Base-by-base conservation (phyloP, 2,797 vertebrate genomes). In the Sebastes umbrosus region DNA sequence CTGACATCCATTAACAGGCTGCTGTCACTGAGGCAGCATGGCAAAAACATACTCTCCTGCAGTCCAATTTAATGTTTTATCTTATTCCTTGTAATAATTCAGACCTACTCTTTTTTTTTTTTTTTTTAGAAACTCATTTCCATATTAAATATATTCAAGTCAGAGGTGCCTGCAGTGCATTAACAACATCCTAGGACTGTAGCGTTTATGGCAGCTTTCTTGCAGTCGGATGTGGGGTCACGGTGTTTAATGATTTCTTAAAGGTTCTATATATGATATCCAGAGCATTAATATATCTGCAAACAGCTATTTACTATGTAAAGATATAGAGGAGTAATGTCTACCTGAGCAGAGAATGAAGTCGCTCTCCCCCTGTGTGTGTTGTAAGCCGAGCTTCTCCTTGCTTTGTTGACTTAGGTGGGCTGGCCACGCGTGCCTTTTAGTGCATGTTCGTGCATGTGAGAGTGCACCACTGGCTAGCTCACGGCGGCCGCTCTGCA, bases 1-100 rank as follows among this genome's bases (percentile, higher is more conserved):
- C 73, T 57, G 76, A 57, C 63, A 75, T 85, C 77, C 82, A 91
- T 86, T 85, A 79, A 22, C 50, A 27, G 55, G 31, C 60, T 32
- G 67, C 39, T 70, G 43, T 68, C 54, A 69, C 29, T 24, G n/a
- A n/a, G 52, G 39, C 62, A 67, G 25, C 9, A 59, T 20, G 16
- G 3, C 8, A 66, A 79, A 73, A 72, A 77, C 69, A 68, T 22
- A 5, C 50, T 50, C 18, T 22, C 36, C 60, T 55, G 32, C 55
- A 39, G 54, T 16, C 52, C n/a, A 29, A 50, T 32, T 69, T 2
- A 6, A 66, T 64, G 18, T 65, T 77, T 68, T 43, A 70, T 73
- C 36, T 36, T 57, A 3, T 75, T 73, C 9, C 50, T 59, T 69
- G 54, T 57, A 46, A 65, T 75, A 39, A 55, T 65, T 68, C 55